Percentiles rank a stretch among this genome's conserved stretches.
phyloP scores from a whole-genome alignment of 2,888 invertebrate species.

The Diarsia brunnea region DNA sequence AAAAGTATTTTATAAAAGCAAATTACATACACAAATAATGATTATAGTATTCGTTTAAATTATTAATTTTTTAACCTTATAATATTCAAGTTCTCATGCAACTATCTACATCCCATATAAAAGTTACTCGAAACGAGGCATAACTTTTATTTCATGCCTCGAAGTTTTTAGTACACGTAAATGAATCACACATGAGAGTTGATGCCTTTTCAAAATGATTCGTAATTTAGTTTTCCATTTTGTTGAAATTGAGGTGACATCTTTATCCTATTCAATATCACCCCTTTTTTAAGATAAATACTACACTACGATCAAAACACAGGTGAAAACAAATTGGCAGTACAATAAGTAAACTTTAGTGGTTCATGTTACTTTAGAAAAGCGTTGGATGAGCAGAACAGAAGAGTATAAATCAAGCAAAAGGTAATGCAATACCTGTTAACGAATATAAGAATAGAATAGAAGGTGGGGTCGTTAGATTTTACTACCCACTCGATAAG shows the following conservation, averaged over 20 bases:
- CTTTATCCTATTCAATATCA: not conserved
- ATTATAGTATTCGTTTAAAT: slow-evolving; percentile 28
- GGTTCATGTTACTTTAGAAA: slow-evolving; percentile 55
- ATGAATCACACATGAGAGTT: not conserved
- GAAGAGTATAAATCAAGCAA: not conserved
- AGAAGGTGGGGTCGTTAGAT: too few species aligned
- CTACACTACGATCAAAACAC: slow-evolving; percentile 13
- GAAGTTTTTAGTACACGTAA: not conserved
- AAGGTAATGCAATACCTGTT: not conserved
- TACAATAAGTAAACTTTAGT: not conserved
- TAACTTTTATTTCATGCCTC: slow-evolving; percentile 12
- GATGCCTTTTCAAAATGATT: slow-evolving; percentile 4
- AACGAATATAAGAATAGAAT: too few species aligned
- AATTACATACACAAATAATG: slow-evolving; percentile 28
- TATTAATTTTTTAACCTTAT: slow-evolving; percentile 5
- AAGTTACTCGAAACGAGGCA: slow-evolving; percentile 42
- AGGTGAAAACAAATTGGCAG: not conserved
- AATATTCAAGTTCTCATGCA: slow-evolving; percentile 44
- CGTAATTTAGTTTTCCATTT: not conserved
- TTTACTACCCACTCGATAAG: too few species aligned
- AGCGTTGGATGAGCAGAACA: not conserved
- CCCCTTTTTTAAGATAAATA: not conserved
- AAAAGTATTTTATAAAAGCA: not conserved
- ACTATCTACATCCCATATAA: slow-evolving; percentile 32
- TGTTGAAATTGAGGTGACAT: not conserved